Evolutionary conservation across 2,113 vertebrate species (phyloP).

Genomic region (Pterocles burchelli): DNA sequence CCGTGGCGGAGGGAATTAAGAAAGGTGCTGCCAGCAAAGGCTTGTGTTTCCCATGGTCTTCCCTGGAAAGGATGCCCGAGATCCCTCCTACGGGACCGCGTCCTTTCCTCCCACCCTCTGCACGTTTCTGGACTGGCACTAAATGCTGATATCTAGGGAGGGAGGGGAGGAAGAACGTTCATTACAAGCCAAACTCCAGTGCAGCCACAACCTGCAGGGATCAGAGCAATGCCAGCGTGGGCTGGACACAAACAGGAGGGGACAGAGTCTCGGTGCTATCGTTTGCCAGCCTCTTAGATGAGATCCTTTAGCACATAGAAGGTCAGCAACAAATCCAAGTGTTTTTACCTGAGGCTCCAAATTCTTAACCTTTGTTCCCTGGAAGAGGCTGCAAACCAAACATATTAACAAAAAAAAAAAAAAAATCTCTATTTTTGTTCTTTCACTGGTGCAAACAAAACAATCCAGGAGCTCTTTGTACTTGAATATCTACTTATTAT

Average conservation of each 20-base stretch:
- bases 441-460: neutral
- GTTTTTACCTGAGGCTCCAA: neutral
- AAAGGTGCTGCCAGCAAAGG: neutral
- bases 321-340: neutral
- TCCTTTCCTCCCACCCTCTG: neutral
- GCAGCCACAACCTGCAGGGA: neutral
- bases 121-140: neutral
- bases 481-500: neutral
- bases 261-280: neutral
- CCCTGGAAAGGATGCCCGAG: neutral
- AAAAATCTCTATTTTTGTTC: neutral
- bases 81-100: rapidly evolving
- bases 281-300: neutral
- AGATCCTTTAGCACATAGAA: neutral
- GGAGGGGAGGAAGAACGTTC: neutral
- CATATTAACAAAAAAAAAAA: neutral
- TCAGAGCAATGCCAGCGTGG: neutral
- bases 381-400: neutral
- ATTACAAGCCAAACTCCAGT: rapidly evolving
- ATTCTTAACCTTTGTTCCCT: slow-evolving; percentile 1
- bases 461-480: neutral
- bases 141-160: neutral
- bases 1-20: neutral
- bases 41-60: neutral
- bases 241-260: neutral